These are phyloP conservation scores for Sicus ferrugineus DNA, from an alignment of 2,888 invertebrate species.

Conservation along the genomic window DNA sequence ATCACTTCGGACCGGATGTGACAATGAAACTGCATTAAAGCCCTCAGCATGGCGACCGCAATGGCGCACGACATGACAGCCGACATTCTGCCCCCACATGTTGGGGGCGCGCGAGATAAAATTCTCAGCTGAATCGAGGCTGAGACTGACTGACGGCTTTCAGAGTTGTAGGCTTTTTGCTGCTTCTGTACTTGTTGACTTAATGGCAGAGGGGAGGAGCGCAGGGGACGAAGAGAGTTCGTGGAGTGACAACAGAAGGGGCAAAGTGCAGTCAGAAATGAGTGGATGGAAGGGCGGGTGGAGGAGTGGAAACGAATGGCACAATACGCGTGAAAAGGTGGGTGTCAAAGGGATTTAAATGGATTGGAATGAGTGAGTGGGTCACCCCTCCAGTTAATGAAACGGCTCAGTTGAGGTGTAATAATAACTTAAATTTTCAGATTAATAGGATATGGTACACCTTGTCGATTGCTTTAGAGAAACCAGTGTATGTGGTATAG, in stretches of 20 bases:
- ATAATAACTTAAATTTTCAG: too few relatives aligned
- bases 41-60: conserved; percentile 23
- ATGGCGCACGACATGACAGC: conserved; percentile 22
- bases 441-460: too few relatives aligned
- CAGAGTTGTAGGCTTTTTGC: too few relatives aligned
- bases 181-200: not conserved
- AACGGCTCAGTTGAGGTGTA: too few relatives aligned
- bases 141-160: too few relatives aligned
- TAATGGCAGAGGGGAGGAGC: not conserved
- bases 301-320: not conserved
- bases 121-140: conserved; percentile 9
- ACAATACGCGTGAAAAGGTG: not conserved
- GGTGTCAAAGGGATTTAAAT: not conserved
- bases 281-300: not conserved
- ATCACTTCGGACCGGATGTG: conserved; percentile 55
- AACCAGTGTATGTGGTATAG: too few relatives aligned
- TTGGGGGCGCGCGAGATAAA: conserved; percentile 23
- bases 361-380: conserved; percentile 3
- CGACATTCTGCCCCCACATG: not conserved
- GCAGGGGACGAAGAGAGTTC: too few relatives aligned
- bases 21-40: conserved; percentile 59
- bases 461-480: too few relatives aligned
- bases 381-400: too few relatives aligned
- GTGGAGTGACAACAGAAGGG: too few relatives aligned
- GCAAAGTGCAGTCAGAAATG: not conserved